phyloP scores from a whole-genome alignment of 2,888 invertebrate genomes.

The Rhingia rostrata region DNA sequence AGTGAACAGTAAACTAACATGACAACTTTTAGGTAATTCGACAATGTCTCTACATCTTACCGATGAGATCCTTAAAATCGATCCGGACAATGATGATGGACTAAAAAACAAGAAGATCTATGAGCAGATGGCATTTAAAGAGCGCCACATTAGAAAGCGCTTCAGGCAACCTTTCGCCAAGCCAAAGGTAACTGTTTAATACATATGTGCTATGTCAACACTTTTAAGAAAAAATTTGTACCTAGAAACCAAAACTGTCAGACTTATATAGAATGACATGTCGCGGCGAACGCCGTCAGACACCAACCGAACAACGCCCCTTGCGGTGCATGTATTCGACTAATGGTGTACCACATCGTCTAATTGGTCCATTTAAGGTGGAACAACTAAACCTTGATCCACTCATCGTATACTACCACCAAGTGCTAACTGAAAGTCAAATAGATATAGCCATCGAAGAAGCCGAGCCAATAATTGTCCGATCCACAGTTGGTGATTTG shows the following conservation, averaged over 20 bases:
- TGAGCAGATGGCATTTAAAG: background rate
- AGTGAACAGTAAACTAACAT: background rate
- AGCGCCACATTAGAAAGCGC: slow-evolving; percentile 4
- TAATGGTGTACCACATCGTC: slow-evolving; percentile 72
- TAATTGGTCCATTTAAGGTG: slow-evolving; percentile 82
- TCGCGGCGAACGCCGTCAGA: slow-evolving; percentile 82
- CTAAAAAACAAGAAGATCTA: slow-evolving; percentile 33
- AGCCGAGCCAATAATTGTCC: slow-evolving; percentile 83
- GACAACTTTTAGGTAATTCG: slow-evolving; percentile 13
- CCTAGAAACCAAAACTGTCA: background rate
- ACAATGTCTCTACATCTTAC: slow-evolving; percentile 16
- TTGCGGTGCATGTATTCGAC: slow-evolving; percentile 77
- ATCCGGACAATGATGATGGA: slow-evolving; percentile 64
- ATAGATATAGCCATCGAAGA: slow-evolving; percentile 84
- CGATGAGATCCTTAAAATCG: slow-evolving; percentile 72
- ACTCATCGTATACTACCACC: slow-evolving; percentile 84
- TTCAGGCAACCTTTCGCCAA: slow-evolving; percentile 7
- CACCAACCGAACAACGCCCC: slow-evolving; percentile 62
- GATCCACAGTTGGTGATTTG: slow-evolving; percentile 89
- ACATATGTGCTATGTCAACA: too few species aligned
- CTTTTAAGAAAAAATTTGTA: too few species aligned
- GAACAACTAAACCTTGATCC: slow-evolving; percentile 84
- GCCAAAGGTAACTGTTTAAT: background rate
- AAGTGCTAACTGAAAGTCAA: slow-evolving; percentile 84
- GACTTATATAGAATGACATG: slow-evolving; percentile 79